Evolutionary conservation across 2,113 vertebrate species (phyloP), one percentile per base, ranked within the genome.

Genomic region (Delphinapterus leucas): DNA sequence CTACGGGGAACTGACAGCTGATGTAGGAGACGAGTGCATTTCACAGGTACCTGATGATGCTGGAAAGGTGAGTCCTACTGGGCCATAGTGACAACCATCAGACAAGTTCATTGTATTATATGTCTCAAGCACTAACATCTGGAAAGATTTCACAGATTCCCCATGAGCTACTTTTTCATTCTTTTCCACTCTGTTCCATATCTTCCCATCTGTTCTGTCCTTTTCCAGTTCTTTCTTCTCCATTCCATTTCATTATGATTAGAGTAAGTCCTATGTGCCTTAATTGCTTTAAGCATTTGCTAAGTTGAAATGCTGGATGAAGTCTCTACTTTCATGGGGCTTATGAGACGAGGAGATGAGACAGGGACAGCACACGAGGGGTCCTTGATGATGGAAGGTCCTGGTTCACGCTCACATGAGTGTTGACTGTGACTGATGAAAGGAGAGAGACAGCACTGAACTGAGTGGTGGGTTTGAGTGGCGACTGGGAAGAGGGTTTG

Each of bases 221-320:
- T 41, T 74, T 53, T 53, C n/a, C 7, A 28, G 14, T 65, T 28
- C 53, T 17, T 84, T 73, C 79, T 91, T 79, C 97, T 60, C 26
- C 53, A 38, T 76, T 20, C 25, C 65, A 36, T 21, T 60, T 82
- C 14, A 41, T 73, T 92, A 70, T 79, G 58, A 83, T 38, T 38
- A 38, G 8, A 60, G 7, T 55, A 28, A 41, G 83, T 33, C 25
- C 53, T 76, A 10, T 28, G 12, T 74, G 7, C 17, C 33, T 96
- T 84, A 41, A 73, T 33, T 61, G 2, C 47, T 83, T 86, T 33
- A 49, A 31, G 55, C 90, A 88, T n/a, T 74, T 65, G 13, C 28
- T 80, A 88, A 92, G 85, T 55, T 38, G 73, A 92, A 92, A 87
- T 63, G 38, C 67, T 95, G 74, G 73, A 73, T 41, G 61, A 82